phyloP scores from a whole-genome alignment of 1,140 invertebrate genomes.

The Hestina assimilis region DNA sequence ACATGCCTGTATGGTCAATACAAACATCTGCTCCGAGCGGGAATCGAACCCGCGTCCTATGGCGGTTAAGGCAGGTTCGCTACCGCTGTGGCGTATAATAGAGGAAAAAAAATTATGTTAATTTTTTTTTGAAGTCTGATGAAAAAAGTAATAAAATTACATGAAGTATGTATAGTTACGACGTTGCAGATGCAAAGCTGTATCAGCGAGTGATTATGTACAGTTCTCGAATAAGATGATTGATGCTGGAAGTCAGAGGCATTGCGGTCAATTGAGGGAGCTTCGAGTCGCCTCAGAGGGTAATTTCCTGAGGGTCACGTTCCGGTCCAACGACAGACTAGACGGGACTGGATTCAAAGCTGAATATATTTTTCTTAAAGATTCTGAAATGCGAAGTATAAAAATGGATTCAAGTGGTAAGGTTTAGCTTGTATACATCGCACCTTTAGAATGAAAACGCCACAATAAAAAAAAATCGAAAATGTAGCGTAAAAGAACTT shows the following conservation, averaged over 20 bases:
- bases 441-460: too few species aligned
- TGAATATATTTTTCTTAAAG: constrained; percentile 87
- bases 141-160: too few species aligned
- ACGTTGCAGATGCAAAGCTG: constrained; percentile 86
- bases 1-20: too few species aligned
- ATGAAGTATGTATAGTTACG: not conserved
- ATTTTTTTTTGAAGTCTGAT: too few species aligned
- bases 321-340: constrained; percentile 94
- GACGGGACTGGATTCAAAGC: constrained; percentile 96
- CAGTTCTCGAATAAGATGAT: constrained; percentile 96
- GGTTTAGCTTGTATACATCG: too few species aligned
- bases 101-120: too few species aligned
- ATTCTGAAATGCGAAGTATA: constrained; percentile 69
- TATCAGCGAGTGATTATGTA: constrained; percentile 94
- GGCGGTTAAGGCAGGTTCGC: too few species aligned
- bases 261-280: constrained; percentile 90
- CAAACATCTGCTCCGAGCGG: too few species aligned
- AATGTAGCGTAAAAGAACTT: too few species aligned
- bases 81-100: too few species aligned
- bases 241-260: constrained; percentile 88
- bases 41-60: too few species aligned
- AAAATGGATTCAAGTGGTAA: constrained; percentile 53
- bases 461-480: too few species aligned
- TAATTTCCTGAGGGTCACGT: constrained; percentile 95
- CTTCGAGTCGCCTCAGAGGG: constrained; percentile 91